These are phyloP conservation scores for Rhingia campestris DNA, from an alignment of 2,888 invertebrate genomes.

Conservation along the genomic window DNA sequence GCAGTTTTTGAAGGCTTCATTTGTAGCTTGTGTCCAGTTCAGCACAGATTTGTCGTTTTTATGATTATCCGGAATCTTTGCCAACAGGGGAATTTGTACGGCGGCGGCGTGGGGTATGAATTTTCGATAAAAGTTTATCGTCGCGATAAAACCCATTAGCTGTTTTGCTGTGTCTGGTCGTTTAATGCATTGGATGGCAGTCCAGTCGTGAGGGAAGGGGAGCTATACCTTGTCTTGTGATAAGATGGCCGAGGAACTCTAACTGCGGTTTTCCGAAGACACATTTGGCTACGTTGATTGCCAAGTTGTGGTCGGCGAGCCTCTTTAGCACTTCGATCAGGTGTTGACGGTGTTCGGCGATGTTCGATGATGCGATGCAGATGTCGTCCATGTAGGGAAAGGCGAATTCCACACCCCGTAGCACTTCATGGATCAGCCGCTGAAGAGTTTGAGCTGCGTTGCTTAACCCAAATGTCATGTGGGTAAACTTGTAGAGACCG, in stretches of 20 bases:
- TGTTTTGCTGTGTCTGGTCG: constrained; percentile 25
- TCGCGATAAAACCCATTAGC: constrained; percentile 37
- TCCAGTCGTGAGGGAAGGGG: constrained; percentile 28
- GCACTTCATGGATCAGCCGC: constrained; percentile 12
- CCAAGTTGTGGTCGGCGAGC: constrained; percentile 26
- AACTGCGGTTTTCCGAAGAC: constrained; percentile 20
- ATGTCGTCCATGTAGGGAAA: constrained; percentile 34
- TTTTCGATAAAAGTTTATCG: constrained; percentile 31
- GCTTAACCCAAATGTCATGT: constrained; percentile 26
- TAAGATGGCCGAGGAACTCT: constrained; percentile 17
- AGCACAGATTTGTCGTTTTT: too few relatives aligned
- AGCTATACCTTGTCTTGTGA: constrained; percentile 5
- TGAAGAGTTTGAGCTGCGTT: constrained; percentile 35
- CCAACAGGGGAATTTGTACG: constrained; percentile 17
- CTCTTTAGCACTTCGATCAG: constrained; percentile 38
- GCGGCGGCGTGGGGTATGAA: constrained; percentile 35
- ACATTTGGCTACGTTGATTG: constrained; percentile 56
- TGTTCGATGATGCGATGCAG: constrained; percentile 14
- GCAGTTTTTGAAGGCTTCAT: too few relatives aligned
- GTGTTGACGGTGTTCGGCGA: constrained; percentile 41
- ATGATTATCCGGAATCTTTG: constrained; percentile 4
- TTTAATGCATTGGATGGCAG: constrained; percentile 8
- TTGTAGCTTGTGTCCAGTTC: too few relatives aligned
- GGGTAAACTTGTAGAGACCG: constrained; percentile 8
- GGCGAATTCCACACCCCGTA: not conserved